Evolutionary conservation across 2,888 invertebrate species (phyloP).

Genomic region (Lathronympha strigana): DNA sequence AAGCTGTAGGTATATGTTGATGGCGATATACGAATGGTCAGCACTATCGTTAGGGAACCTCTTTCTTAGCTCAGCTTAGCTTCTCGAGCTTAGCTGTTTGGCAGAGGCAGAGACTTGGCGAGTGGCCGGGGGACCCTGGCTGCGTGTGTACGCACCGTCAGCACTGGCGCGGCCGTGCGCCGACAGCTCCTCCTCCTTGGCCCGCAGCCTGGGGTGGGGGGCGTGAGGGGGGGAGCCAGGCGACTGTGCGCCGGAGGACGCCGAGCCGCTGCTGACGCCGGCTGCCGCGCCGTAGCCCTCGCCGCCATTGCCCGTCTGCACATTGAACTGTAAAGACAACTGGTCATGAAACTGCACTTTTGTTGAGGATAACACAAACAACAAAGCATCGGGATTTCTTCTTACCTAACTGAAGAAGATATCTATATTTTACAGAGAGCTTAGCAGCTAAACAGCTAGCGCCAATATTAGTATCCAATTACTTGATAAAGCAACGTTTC

Average conservation of each 20-base stretch:
- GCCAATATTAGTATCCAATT: no score
- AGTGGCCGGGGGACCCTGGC: no score
- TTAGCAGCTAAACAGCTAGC: no score
- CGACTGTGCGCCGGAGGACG: constrained; percentile 76
- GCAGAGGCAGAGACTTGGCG: no score
- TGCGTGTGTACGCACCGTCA: constrained; percentile 70
- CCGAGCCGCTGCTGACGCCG: constrained; percentile 70
- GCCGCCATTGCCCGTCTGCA: constrained; percentile 64
- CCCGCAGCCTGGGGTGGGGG: constrained; percentile 74
- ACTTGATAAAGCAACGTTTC: no score
- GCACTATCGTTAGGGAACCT: no score
- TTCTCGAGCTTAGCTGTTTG: no score
- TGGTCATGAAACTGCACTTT: not conserved
- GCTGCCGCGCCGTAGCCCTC: constrained; percentile 56
- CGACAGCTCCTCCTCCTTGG: constrained; percentile 87
- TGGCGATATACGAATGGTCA: no score
- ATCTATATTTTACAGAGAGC: no score
- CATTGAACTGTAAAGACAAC: constrained; percentile 66
- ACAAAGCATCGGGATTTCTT: not conserved
- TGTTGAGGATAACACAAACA: not conserved
- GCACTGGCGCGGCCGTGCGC: constrained; percentile 85
- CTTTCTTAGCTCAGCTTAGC: no score
- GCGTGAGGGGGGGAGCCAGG: constrained; percentile 65
- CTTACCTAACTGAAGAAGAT: not conserved
- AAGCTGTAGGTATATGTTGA: no score